Percentiles rank a stretch among this genome's conserved stretches.
These are phyloP conservation scores for Coregonus clupeaformis DNA, from an alignment of 2,113 vertebrate genomes.

Conservation along the genomic window DNA sequence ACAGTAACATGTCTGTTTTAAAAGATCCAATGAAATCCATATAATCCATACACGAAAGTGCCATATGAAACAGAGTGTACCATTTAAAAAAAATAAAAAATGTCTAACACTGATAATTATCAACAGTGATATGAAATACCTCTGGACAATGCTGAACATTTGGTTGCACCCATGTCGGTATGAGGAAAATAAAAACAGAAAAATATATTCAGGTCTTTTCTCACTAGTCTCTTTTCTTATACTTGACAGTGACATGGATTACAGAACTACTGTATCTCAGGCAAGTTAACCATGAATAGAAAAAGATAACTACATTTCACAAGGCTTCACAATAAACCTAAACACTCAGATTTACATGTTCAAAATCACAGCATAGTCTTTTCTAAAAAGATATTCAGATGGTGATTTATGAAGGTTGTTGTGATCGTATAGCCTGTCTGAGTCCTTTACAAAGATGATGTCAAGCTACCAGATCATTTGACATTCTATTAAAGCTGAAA, in stretches of 20 bases:
- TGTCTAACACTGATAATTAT: too few relatives aligned
- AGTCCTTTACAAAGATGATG: background rate
- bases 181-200: constrained; percentile 34
- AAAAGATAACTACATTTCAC: too few relatives aligned
- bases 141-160: constrained; percentile 48
- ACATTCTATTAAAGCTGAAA: too few relatives aligned
- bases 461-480: background rate
- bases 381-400: background rate
- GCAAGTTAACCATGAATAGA: constrained; percentile 59
- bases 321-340: constrained; percentile 46
- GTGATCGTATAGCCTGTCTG: too few relatives aligned
- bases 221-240: constrained; percentile 29
- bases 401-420: background rate
- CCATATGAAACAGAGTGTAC: constrained; percentile 51
- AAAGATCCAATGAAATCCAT: constrained; percentile 57
- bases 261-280: constrained; percentile 31
- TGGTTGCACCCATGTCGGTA: constrained; percentile 41
- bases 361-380: constrained; percentile 31
- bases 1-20: constrained; percentile 46
- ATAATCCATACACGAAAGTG: constrained; percentile 52
- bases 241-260: constrained; percentile 24
- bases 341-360: constrained; percentile 45
- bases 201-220: constrained; percentile 59
- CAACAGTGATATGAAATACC: too few relatives aligned
- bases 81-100: constrained; percentile 54